Conservation (phyloP, 1,140 invertebrate genomes). For the Halesus radiatus region DNA sequence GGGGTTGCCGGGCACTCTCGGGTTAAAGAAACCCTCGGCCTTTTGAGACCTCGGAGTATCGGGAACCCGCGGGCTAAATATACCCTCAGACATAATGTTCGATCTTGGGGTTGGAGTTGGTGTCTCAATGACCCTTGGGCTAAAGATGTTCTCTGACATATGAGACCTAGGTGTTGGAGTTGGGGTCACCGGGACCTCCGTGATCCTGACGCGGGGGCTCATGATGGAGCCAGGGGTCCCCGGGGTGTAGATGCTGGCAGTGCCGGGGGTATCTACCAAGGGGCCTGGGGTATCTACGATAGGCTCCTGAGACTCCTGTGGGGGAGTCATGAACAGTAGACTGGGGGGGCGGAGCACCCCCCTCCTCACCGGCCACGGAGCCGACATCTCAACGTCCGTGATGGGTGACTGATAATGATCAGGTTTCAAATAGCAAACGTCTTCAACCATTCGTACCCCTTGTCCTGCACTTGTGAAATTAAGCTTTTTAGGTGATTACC, state of each 20-base stretch:
- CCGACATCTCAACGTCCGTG: constrained; percentile 62
- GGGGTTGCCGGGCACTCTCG: neutral
- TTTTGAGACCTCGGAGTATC: neutral
- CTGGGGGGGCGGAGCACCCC: constrained; percentile 72
- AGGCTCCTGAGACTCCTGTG: constrained; percentile 50
- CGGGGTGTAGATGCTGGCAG: constrained; percentile 26
- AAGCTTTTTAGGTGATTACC: too few species aligned
- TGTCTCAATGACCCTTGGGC: constrained; percentile 30
- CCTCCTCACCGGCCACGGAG: constrained; percentile 79
- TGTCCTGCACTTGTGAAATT: neutral
- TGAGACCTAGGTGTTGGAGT: constrained; percentile 33
- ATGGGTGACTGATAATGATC: neutral
- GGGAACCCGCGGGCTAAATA: neutral
- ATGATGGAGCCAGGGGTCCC: constrained; percentile 37
- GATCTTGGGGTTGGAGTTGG: neutral
- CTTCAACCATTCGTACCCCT: neutral
- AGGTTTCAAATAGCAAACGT: constrained; percentile 59
- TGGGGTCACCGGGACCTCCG: constrained; percentile 56
- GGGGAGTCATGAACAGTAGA: constrained; percentile 32
- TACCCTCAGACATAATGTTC: too few species aligned
- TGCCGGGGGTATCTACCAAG: constrained; percentile 59
- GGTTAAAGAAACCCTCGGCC: neutral
- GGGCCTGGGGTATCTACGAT: constrained; percentile 64
- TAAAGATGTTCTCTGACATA: constrained; percentile 57
- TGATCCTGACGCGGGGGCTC: constrained; percentile 52